A percentile compares a stretch with the other conserved stretches of the same genome.
Evolutionary conservation across 2,888 invertebrate genomes (phyloP).

Genomic region (Nephrocerus scutellatus): DNA sequence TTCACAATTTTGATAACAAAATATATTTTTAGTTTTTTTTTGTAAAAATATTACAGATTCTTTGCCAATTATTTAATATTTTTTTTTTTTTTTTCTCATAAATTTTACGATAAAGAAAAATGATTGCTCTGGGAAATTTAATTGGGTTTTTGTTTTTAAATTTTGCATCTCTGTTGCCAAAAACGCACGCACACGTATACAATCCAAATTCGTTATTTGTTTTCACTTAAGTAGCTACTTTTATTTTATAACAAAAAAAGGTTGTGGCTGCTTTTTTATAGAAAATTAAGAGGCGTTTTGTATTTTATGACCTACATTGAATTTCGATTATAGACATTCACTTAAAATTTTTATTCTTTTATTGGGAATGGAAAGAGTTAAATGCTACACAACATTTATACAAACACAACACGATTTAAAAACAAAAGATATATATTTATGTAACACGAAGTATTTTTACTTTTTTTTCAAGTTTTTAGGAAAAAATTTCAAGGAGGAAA

Average conservation of each 20-base stretch:
- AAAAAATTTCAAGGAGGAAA: slow-evolving; percentile 14
- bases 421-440: slow-evolving; percentile 2
- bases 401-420: slow-evolving; percentile 18
- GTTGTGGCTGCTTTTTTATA: too few species aligned
- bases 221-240: too few species aligned
- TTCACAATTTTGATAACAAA: slow-evolving; percentile 19
- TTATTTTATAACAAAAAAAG: too few species aligned
- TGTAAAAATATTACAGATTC: slow-evolving; percentile 10
- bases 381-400: slow-evolving; percentile 17
- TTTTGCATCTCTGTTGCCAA: too few species aligned
- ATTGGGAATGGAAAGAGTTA: slow-evolving; percentile 5
- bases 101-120: neutral
- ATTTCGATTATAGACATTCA: too few species aligned
- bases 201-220: too few species aligned
- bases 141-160: slow-evolving; percentile 3
- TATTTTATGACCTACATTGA: too few species aligned
- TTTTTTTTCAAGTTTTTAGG: slow-evolving; percentile 4
- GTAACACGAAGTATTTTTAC: neutral
- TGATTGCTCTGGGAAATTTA: slow-evolving; percentile 3
- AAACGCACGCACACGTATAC: too few species aligned
- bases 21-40: slow-evolving; percentile 11
- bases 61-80: slow-evolving; percentile 11
- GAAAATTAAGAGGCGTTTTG: too few species aligned
- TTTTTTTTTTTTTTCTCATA: neutral
- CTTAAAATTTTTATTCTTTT: too few species aligned